Base-by-base conservation (phyloP, 2,888 invertebrate species). In the Pteria penguin region DNA sequence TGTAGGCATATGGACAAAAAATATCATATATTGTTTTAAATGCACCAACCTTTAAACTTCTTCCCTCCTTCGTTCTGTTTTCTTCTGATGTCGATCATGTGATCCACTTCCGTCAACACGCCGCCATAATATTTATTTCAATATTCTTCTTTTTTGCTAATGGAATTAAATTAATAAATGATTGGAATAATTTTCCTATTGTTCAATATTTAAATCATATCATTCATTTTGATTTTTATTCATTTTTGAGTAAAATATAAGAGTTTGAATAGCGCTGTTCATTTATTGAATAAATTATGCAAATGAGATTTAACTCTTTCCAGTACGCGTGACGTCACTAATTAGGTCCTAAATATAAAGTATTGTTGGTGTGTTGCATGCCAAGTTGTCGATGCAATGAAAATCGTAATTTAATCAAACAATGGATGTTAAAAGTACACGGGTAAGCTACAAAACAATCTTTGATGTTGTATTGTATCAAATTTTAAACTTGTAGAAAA, bases 301-400 rank as follows among this genome's bases (percentile, higher is more conserved):
- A 88, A 90, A 89, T 89, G 84, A 88, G 83, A 75, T 80, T 79
- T 81, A 77, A 80, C 81, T 71, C 82, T 83, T 82, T 83, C 84
- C 84, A 79, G 81, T 79, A 75, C 72, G 66, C 76, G 88, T 89
- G 90, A 89, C 90, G 90, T 90, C 90, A 90, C 86, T 90, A 89
- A 90, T 90, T 90, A 90, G 88, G 87, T 86, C 85, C 89, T 87
- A 88, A 89, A 87, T 88, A 89, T 88, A 89, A 88, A 85, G 87
- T 88, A 88, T 88, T 89, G 87, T 87, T 80, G 84, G 79, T 79
- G 82, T 80, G 80, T 83, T 83, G 78, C 75, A 81, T 79, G 77
- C 74, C 78, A 65, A 66, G 74, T 54, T 76, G 79, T 83, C 72
- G 69, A 68, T 76, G 75, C 71, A 81, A 84, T 84, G 81, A 84